Evolutionary conservation across 2,888 invertebrate species (phyloP), one percentile per base, ranked within the genome.

Genomic region (Eupithecia subumbrata): DNA sequence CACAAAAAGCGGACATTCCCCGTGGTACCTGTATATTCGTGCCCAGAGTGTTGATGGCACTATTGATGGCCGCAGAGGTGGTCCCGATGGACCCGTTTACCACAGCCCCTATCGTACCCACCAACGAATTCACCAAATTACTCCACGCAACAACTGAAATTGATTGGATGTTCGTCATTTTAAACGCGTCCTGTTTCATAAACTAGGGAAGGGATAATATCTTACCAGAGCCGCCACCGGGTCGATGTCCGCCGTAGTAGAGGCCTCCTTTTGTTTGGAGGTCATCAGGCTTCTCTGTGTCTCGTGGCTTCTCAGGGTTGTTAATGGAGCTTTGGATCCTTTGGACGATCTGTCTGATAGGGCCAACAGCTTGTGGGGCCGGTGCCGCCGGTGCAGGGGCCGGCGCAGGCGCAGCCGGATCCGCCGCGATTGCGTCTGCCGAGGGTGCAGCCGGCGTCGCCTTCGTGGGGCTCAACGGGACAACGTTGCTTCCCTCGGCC

Each of bases 41-140:
- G 86, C 93, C 93, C 64, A 94, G 22, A 5, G 94, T 93, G 82
- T 92, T 91, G 80, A 94, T 90, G 66, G 90, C 90, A 81, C 89
- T 89, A 83, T 94, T 92, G 56, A 94, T 86, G 0, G 91, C 91
- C 0, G 83, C 88, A 8, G 93, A 90, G 12, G 92, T 82, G 14
- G 88, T 83, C 11, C 77, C 79, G 0, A 92, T 81, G 40, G 91
- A 87, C 34, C 91, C 89, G 79, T 92, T 92, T 77, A 95, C 81
- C 37, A 89, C 86, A 60, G 91, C 89, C 48, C 92, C 88, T 83
- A 94, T 92, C 0, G 91, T 89, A 86, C 90, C 91, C 63, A 82
- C 78, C 77, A 82, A 71, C 78, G 87, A 84, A 84, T 87, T 91
- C 84, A 92, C 86, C 86, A 94, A 92, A 81, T 80, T 84, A 76